phyloP scores from a whole-genome alignment of 2,113 vertebrate species.

The Lucifuga dentata region DNA sequence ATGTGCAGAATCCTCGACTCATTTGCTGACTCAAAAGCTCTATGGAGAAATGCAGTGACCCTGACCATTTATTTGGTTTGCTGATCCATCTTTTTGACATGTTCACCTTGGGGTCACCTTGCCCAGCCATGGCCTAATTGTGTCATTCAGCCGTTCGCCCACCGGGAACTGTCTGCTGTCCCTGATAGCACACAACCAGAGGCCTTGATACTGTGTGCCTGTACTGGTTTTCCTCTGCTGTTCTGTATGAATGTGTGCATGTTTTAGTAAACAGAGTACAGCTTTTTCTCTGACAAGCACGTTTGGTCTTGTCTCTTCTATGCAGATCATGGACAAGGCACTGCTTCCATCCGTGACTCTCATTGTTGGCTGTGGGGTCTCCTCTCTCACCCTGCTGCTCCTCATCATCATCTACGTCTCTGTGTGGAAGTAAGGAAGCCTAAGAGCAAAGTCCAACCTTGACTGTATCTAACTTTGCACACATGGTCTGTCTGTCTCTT shows the following conservation, averaged over 20 bases:
- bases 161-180: conserved; percentile 72
- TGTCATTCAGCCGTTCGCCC: conserved; percentile 73
- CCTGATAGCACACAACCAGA: conserved; percentile 60
- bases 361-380: conserved; percentile 98
- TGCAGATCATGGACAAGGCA: conserved; percentile 94
- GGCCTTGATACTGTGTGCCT: conserved; percentile 19
- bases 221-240: conserved; percentile 26
- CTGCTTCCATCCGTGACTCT: conserved; percentile 96
- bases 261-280: conserved; percentile 30
- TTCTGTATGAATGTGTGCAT: conserved; percentile 10
- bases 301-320: conserved; percentile 67
- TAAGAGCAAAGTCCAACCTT: conserved; percentile 1
- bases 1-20: conserved; percentile 48
- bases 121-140: conserved; percentile 75
- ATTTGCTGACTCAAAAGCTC: conserved; percentile 68
- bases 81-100: conserved; percentile 72
- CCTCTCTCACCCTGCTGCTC: conserved; percentile 94
- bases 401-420: conserved; percentile 99
- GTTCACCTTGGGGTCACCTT: conserved; percentile 85
- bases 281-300: conserved; percentile 47
- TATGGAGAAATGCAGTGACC: conserved; percentile 51
- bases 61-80: conserved; percentile 60
- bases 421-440: conserved; percentile 93
- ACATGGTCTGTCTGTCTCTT: conserved; percentile 3
- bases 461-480: background rate